Conservation (phyloP, 2,797 vertebrate species). For the Acrossocheilus fasciatus region DNA sequence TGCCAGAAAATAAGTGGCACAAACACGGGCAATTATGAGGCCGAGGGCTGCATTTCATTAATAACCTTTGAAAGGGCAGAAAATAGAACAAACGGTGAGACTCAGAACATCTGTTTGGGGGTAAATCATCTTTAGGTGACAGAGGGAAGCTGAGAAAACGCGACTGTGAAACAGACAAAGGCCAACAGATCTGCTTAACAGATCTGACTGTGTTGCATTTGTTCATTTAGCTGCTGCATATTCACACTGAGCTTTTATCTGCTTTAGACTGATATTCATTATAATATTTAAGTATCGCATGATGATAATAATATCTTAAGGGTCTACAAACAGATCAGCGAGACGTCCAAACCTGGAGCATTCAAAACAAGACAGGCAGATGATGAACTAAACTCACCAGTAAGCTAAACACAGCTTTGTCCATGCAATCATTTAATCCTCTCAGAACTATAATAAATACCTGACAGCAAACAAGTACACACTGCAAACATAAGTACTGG, state of each 20-base stretch:
- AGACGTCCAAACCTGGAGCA: conserved; percentile 2
- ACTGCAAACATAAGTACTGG: conserved; percentile 39
- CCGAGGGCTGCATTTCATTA: conserved; percentile 55
- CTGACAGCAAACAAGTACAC: conserved; percentile 52
- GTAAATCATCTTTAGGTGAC: conserved; percentile 79
- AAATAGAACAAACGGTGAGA: conserved; percentile 72
- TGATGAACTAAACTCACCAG: conserved; percentile 55
- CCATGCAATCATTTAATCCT: conserved; percentile 63
- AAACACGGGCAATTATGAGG: conserved; percentile 30
- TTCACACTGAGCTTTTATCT: conserved; percentile 31
- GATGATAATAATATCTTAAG: background rate
- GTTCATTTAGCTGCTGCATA: conserved; percentile 61
- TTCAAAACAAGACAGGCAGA: conserved; percentile 41
- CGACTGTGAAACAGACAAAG: conserved; percentile 70
- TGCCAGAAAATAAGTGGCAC: conserved; percentile 47
- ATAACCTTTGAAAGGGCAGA: conserved; percentile 74
- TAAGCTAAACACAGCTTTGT: conserved; percentile 64
- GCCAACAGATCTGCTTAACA: conserved; percentile 47
- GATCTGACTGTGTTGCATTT: conserved; percentile 63
- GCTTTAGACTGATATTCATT: conserved; percentile 10
- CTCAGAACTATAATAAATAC: conserved; percentile 60
- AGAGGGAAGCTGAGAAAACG: conserved; percentile 68
- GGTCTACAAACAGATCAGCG: background rate
- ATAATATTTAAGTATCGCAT: background rate
- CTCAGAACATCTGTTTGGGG: conserved; percentile 76